Base-by-base conservation (phyloP, 1,140 invertebrate genomes). In the Drosophila rhopaloa region DNA sequence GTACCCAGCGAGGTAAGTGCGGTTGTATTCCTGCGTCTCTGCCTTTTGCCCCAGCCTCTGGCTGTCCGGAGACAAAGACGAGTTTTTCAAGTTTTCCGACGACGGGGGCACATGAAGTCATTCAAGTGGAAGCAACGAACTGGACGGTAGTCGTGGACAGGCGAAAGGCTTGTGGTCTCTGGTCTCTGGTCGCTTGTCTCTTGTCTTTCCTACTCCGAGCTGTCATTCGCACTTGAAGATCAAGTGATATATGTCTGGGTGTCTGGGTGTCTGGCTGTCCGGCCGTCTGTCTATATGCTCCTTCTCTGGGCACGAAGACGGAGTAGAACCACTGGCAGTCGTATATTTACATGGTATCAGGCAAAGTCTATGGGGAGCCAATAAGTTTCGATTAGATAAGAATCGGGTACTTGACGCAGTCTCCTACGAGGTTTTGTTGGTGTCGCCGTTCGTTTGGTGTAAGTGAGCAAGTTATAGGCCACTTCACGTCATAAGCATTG, bases 61-160 rank as follows among this genome's bases (percentile, higher is more conserved):
- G 48, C 55, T 40, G n/a, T n/a, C 8, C 40, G 56, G 53, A 77
- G 70, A 88, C 83, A 88, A 89, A 88, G 83, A 88, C 83, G 74
- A 88, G 83, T 88, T 88, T 88, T 88, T 88, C 83, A 88, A 88
- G 83, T 88, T 88, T 76, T 89, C 84, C 83, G 79, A 76, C 83
- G 79, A 76, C 83, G 73, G 67, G 74, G 68, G 75, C 74, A 81
- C 82, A 79, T 68, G 76, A 82, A 86, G 83, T 82, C 79, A 88
- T 86, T 86, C 82, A 86, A 86, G 82, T 86, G 82, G 82, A 88
- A 72, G 62, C 78, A 85, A 78, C 78, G 70, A 81, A 76, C 65
- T 51, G 59, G 78, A 56, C 67, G 61, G 74, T 65, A 66, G 60
- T 71, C 57, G 66, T 75, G 77, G 78, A 75, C 77, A 72, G 58